Conservation (phyloP, 2,888 invertebrate species). For the Bellardia bayeri region DNA sequence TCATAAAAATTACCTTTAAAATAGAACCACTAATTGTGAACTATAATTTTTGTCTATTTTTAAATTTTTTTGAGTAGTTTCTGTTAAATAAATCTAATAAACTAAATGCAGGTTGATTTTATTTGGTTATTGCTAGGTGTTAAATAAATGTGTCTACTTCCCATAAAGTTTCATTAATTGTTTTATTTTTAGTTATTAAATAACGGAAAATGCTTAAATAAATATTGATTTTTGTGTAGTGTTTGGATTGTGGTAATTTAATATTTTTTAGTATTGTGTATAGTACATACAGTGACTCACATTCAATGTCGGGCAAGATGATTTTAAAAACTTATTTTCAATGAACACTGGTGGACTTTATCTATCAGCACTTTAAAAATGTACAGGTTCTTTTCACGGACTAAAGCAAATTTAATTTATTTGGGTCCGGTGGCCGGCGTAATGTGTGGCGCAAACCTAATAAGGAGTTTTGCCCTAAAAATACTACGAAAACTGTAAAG, state of each 20-base stretch:
- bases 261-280: neutral
- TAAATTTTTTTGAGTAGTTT: neutral
- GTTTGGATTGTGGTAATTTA: neutral
- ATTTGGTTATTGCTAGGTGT: neutral
- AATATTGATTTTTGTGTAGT: conserved; percentile 25
- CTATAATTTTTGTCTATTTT: neutral
- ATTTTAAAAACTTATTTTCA: too few species aligned
- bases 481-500: too few species aligned
- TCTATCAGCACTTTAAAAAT: too few species aligned
- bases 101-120: too few species aligned
- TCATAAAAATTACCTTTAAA: neutral
- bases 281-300: too few species aligned
- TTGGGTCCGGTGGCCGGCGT: too few species aligned
- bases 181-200: conserved; percentile 5
- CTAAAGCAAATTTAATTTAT: too few species aligned
- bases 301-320: too few species aligned
- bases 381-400: too few species aligned
- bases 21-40: neutral
- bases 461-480: too few species aligned
- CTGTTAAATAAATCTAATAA: neutral
- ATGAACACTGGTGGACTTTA: too few species aligned
- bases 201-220: conserved; percentile 16
- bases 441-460: too few species aligned
- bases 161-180: neutral
- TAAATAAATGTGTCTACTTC: conserved; percentile 4